phyloP scores from a whole-genome alignment of 1,140 invertebrate species.

The Neodiprion lecontei region DNA sequence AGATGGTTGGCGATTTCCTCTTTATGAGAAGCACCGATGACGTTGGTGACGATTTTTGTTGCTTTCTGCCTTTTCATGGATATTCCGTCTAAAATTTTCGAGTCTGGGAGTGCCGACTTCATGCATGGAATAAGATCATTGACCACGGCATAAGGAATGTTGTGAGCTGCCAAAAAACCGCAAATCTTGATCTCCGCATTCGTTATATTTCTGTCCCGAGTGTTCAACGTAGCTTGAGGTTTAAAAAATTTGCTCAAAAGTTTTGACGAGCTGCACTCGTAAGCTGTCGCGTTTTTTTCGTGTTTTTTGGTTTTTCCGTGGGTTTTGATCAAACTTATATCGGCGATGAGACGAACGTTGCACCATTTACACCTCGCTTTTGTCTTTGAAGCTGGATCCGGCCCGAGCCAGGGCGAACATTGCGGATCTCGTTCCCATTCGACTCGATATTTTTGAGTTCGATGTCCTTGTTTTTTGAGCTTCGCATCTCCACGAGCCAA shows the following conservation, averaged over 20 bases:
- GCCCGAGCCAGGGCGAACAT: slow-evolving; percentile 24
- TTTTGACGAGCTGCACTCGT: slow-evolving; percentile 23
- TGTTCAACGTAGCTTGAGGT: slow-evolving; percentile 15
- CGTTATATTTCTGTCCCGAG: slow-evolving; percentile 22
- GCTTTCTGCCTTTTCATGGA: slow-evolving; percentile 23
- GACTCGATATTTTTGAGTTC: slow-evolving; percentile 17
- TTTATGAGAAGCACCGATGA: slow-evolving; percentile 27
- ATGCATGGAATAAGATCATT: slow-evolving; percentile 22
- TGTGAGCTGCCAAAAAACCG: slow-evolving; percentile 25
- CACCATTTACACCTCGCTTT: slow-evolving; percentile 24
- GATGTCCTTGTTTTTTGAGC: slow-evolving; percentile 16
- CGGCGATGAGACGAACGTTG: slow-evolving; percentile 17
- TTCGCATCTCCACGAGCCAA: slow-evolving; percentile 11
- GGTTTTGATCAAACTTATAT: slow-evolving; percentile 23
- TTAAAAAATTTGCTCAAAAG: slow-evolving; percentile 16
- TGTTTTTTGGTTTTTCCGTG: slow-evolving; percentile 18
- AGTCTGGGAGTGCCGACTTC: slow-evolving; percentile 23
- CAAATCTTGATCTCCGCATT: slow-evolving; percentile 26
- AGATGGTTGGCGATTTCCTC: slow-evolving; percentile 27
- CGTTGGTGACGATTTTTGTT: slow-evolving; percentile 24
- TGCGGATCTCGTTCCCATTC: slow-evolving; percentile 27
- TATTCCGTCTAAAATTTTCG: slow-evolving; percentile 21
- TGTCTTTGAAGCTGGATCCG: slow-evolving; percentile 17
- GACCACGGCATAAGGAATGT: slow-evolving; percentile 23
- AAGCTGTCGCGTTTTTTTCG: slow-evolving; percentile 18